Conservation (phyloP, 2,888 invertebrate genomes). For the Rhopalosiphum nymphaeae region DNA sequence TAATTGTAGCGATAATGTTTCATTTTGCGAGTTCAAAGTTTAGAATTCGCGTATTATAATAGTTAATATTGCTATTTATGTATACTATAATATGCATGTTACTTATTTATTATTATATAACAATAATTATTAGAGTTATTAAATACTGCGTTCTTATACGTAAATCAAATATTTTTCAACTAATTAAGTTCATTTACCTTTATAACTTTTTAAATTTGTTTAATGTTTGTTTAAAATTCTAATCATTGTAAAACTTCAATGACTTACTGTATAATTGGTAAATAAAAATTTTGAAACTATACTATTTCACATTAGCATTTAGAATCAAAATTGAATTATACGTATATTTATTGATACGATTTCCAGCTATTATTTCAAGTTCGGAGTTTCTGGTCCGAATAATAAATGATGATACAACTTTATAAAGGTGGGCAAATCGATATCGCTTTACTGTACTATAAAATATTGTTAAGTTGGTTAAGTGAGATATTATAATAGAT, state of each 20-base stretch:
- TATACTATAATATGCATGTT: background rate
- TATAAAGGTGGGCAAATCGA: no score
- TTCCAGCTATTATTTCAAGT: background rate
- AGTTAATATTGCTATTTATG: background rate
- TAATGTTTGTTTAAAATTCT: background rate
- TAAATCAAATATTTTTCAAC: background rate
- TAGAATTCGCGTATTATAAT: background rate
- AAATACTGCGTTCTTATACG: background rate
- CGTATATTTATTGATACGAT: background rate
- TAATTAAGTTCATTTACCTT: background rate
- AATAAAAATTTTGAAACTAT: background rate
- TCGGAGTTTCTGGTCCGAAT: background rate
- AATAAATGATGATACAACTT: background rate
- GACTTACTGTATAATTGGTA: background rate
- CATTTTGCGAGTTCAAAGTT: slow-evolving; percentile 7
- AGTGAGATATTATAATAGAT: no score
- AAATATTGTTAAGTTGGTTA: no score
- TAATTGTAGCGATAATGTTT: background rate
- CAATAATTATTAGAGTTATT: background rate
- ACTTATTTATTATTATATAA: background rate
- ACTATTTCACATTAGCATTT: background rate
- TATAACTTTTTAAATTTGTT: background rate
- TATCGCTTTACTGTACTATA: no score
- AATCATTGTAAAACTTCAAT: background rate
- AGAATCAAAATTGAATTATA: background rate